Conservation (phyloP, 1,140 invertebrate genomes). For the Schlechtendalia chinensis region DNA sequence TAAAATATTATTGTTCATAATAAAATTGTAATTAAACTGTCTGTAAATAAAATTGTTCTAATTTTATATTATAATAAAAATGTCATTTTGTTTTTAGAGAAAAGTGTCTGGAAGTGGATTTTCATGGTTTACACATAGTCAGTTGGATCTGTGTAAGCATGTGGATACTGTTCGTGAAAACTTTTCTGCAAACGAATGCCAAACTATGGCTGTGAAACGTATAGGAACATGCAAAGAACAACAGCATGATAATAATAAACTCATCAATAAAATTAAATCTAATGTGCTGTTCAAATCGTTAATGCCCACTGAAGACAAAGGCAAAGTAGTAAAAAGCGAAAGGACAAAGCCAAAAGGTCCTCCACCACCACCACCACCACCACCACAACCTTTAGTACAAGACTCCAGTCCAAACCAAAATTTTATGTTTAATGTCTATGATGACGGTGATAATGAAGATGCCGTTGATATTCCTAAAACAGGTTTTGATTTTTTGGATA, state of each 20-base stretch:
- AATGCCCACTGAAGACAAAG: conserved; percentile 27
- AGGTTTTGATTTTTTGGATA: conserved; percentile 54
- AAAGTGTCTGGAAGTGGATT: conserved; percentile 74
- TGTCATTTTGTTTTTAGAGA: conserved; percentile 61
- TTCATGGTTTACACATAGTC: conserved; percentile 74
- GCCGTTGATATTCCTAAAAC: conserved; percentile 53
- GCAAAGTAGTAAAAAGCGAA: conserved; percentile 18
- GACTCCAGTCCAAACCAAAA: background rate
- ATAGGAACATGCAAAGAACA: background rate
- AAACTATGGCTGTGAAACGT: conserved; percentile 3
- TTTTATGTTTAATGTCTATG: background rate
- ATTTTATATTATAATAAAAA: too few species aligned
- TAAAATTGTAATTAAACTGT: too few species aligned
- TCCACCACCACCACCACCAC: conserved; percentile 51
- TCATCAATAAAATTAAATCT: conserved; percentile 40
- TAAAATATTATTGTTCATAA: too few species aligned
- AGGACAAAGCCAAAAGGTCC: conserved; percentile 51
- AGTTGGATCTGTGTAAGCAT: conserved; percentile 64
- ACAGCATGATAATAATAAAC: conserved; percentile 38
- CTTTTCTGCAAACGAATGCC: conserved; percentile 32
- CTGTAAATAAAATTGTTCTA: too few species aligned
- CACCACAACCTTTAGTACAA: conserved; percentile 20
- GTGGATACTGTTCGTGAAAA: conserved; percentile 48
- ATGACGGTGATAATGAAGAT: conserved; percentile 45
- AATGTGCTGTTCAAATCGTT: conserved; percentile 22